Percentiles rank a stretch among this genome's conserved stretches.
Evolutionary conservation across 30 jellyfish, hydroid and myxozoan species (phyloP).

Genomic region (Cassiopea andromeda): DNA sequence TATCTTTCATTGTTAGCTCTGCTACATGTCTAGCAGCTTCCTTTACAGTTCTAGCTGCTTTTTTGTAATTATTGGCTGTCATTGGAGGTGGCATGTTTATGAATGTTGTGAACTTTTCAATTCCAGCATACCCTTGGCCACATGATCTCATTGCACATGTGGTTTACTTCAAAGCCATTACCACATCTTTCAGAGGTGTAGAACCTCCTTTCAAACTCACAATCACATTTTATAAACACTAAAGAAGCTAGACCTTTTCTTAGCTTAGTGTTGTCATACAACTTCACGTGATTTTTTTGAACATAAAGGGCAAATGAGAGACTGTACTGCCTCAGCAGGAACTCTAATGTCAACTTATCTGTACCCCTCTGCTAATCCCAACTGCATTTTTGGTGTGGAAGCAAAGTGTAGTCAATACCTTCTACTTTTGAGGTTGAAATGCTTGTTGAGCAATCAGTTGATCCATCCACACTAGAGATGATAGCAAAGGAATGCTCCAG

Average conservation of each 20-base stretch:
- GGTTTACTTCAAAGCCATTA: slow-evolving; percentile 7
- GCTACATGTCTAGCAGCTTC: slow-evolving; percentile 7
- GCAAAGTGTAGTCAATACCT: not conserved
- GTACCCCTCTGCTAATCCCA: not conserved
- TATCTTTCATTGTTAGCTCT: slow-evolving; percentile 19
- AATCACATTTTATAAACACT: not conserved
- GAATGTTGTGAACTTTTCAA: slow-evolving; percentile 15
- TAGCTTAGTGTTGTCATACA: not conserved
- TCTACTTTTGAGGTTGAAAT: not conserved
- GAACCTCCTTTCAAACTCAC: not conserved
- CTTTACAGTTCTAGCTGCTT: not conserved
- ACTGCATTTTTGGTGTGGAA: not conserved
- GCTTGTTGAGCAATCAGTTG: not conserved
- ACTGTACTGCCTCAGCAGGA: not conserved
- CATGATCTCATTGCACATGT: slow-evolving; percentile 14
- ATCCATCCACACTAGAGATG: not conserved
- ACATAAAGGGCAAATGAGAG: not conserved
- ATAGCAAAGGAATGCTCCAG: not conserved
- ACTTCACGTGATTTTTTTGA: not conserved
- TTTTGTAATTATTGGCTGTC: slow-evolving; percentile 12
- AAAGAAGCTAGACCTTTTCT: not conserved
- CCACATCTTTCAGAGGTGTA: slow-evolving; percentile 4
- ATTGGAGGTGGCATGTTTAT: slow-evolving; percentile 15
- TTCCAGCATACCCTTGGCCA: slow-evolving; percentile 23
- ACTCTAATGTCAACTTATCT: not conserved